Conservation (phyloP, 2,113 vertebrate genomes). For the Epinephelus lanceolatus region DNA sequence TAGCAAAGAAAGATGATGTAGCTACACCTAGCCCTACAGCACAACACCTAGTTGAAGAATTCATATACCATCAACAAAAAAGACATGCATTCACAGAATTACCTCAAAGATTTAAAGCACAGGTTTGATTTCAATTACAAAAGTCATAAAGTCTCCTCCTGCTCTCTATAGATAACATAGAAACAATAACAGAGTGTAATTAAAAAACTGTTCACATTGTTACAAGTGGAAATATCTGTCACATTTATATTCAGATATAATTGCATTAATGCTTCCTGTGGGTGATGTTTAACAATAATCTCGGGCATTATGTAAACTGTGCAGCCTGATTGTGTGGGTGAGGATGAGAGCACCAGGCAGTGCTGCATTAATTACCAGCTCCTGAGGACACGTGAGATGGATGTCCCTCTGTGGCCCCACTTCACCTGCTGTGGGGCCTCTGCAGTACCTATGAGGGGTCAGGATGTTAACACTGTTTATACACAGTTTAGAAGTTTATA, state of each 20-base stretch:
- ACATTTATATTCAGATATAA: constrained; percentile 14
- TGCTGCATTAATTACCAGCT: constrained; percentile 36
- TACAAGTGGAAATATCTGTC: background rate
- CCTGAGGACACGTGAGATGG: constrained; percentile 13
- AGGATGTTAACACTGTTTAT: constrained; percentile 2
- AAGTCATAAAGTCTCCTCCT: background rate
- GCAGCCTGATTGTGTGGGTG: constrained; percentile 33
- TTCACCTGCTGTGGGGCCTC: constrained; percentile 17
- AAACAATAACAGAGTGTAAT: background rate
- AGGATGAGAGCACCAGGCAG: constrained; percentile 25
- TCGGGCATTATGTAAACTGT: constrained; percentile 16
- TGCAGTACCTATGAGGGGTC: background rate
- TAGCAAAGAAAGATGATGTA: background rate
- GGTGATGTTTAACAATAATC: background rate
- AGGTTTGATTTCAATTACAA: too few species aligned
- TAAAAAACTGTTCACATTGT: constrained; percentile 17
- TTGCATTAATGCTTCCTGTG: constrained; percentile 2
- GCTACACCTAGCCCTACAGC: too few species aligned
- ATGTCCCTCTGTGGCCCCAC: background rate
- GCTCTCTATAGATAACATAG: constrained; percentile 19
- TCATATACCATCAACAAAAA: too few species aligned
- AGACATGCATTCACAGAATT: too few species aligned
- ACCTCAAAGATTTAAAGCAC: background rate
- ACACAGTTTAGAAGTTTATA: background rate
- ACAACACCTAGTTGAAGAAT: too few species aligned